Evolutionary conservation across 2,113 vertebrate genomes (phyloP), one percentile per base, ranked within the genome.

Genomic region (Mionectes macconnelli): DNA sequence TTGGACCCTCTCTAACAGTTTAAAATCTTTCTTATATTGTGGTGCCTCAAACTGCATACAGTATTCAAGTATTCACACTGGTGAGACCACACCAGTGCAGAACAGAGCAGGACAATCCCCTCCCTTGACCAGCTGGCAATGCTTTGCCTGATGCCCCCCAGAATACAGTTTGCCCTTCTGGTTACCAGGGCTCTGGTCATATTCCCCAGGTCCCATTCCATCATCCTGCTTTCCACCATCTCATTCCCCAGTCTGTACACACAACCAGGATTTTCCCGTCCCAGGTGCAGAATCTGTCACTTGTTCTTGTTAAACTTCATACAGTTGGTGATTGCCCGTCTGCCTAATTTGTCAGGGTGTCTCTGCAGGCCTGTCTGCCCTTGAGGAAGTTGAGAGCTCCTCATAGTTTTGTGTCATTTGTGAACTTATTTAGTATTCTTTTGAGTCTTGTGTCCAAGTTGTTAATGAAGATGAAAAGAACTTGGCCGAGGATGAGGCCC

Each of bases 81-180:
- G 5, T 60, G 35, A 62, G 35, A 17, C 6, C 0, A 0, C 15
- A 4, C 35, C 44, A 50, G 28, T 12, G 9, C 21, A 62, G n/a
- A 62, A 15, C 21, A 77, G 57, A 50, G 35, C 0, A 0, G 16
- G 28, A 40, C 22, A 40, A 25, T 62, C 45, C 9, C 28, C 35
- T 39, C 45, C 28, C 35, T 62, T 25, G 12, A 37, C 28, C 0
- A 0, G 28, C 28, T 77, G 57, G 21, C 0, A 1, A 37, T 49
- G 44, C 56, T 76, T 35, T 40, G 28, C 12, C 35, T 77, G 74
- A 77, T 50, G 28, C 3, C 1, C 12, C 22, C 17, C 45, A 39
- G 56, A 20, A 60, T n/a, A 60, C 0, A 0, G 12, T 3, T 60
- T n/a, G n/a, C 16, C 16, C 21, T 60, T 16, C 12, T 60, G 44